Evolutionary conservation across 2,113 vertebrate species (phyloP), one percentile per base, ranked within the genome.

Genomic region (Lipotes vexillifer): DNA sequence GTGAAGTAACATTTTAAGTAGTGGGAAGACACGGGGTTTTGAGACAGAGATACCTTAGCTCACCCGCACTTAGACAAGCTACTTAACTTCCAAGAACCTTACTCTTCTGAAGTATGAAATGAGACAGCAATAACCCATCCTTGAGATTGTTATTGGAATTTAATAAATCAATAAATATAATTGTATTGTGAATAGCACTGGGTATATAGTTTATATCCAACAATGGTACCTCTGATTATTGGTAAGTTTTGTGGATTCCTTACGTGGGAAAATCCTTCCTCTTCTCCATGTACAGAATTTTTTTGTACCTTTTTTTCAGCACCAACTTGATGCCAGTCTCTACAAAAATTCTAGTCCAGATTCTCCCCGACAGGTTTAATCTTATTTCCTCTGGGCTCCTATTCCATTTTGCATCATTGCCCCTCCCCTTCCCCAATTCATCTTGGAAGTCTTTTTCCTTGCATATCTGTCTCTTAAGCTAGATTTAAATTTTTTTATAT

Each of bases 161-260:
- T 71, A 87, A 41, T 80, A 33, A 33, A 78, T 68, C 17, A 25
- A 17, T 36, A 6, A 8, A 12, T 25, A 13, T 1, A 5, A 55
- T n/a, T 27, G 5, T 74, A 7, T 6, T 46, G 13, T 55, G 52
- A 59, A 49, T 10, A 17, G 36, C 1, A 3, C 8, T 63, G n/a
- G 46, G 61, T 21, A 7, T 9, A 1, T 1, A 23, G 27, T 33
- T 10, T 9, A 7, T 18, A 0, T 9, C 8, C 41, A 52, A 21
- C 36, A 29, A 61, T 8, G 31, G 31, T n/a, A 33, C 15, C 31
- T 94, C n/a, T 41, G 52, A 13, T 65, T 31, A 5, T 4, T 81
- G n/a, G 20, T n/a, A 44, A 65, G 55, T 27, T 25, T 12, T 17
- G n/a, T 86, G 72, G 15, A 17, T 44, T 5, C 8, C 52, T 17